phyloP scores from a whole-genome alignment of 2,888 invertebrate genomes.

The Heliconius hortense region DNA sequence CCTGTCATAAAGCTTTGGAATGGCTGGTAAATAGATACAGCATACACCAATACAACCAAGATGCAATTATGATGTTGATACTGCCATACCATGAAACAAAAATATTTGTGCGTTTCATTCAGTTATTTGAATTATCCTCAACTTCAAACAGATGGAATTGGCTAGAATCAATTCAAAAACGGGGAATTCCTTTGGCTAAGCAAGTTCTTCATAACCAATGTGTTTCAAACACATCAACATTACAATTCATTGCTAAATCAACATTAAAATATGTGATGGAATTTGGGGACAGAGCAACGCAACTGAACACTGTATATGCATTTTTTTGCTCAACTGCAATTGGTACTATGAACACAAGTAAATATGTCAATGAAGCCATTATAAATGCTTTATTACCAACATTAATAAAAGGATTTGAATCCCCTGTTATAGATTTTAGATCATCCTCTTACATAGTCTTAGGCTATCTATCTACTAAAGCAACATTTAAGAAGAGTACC shows the following conservation, averaged over 20 bases:
- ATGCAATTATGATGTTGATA: constrained; percentile 89
- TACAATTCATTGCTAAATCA: constrained; percentile 61
- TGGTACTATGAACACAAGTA: constrained; percentile 84
- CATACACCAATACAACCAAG: constrained; percentile 93
- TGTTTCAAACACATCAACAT: constrained; percentile 70
- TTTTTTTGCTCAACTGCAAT: constrained; percentile 90
- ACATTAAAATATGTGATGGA: constrained; percentile 78
- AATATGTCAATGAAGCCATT: constrained; percentile 83
- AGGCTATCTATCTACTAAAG: constrained; percentile 85
- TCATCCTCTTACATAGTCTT: constrained; percentile 88
- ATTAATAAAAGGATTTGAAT: constrained; percentile 86
- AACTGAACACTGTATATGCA: constrained; percentile 87
- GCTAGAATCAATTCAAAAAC: constrained; percentile 87
- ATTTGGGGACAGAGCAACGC: constrained; percentile 81
- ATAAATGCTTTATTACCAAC: constrained; percentile 86
- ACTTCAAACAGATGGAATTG: constrained; percentile 87
- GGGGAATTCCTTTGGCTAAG: constrained; percentile 88
- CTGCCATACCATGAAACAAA: constrained; percentile 97
- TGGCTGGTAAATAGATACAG: constrained; percentile 96
- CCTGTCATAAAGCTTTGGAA: constrained; percentile 94
- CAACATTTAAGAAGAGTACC: constrained; percentile 83
- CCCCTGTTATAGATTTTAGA: constrained; percentile 85
- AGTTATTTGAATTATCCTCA: constrained; percentile 86
- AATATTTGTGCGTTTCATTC: constrained; percentile 91
- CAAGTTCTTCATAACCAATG: constrained; percentile 88